Percentiles rank a stretch among this genome's conserved stretches.
Evolutionary conservation across 2,888 invertebrate species (phyloP).

Genomic region (Chrysolina americana): DNA sequence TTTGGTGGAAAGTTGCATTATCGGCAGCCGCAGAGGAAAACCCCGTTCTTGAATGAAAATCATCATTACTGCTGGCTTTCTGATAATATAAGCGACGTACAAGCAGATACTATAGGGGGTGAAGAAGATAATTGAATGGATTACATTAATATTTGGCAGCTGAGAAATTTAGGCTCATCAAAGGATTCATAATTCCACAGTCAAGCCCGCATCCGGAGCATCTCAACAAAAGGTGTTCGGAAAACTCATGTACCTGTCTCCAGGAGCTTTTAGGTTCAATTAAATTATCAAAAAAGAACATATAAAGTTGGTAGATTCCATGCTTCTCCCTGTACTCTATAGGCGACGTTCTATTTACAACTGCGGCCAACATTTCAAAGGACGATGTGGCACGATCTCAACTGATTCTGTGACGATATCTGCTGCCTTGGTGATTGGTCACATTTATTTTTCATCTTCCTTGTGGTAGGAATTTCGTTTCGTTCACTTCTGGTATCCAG

Average conservation of each 20-base stretch:
- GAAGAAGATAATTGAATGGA: neutral
- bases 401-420: too few species aligned
- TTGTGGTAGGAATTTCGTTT: too few species aligned
- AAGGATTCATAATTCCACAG: conserved; percentile 24
- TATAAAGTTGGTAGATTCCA: too few species aligned
- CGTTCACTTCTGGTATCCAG: too few species aligned
- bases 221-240: neutral
- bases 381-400: too few species aligned
- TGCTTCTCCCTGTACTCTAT: too few species aligned
- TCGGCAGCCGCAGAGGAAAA: conserved; percentile 71
- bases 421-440: too few species aligned
- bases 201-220: neutral
- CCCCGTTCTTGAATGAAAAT: neutral
- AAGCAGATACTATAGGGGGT: neutral
- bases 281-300: too few species aligned
- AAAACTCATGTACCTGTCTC: neutral
- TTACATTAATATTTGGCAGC: conserved; percentile 50
- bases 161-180: conserved; percentile 47
- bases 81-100: neutral
- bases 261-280: too few species aligned
- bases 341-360: too few species aligned
- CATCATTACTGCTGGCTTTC: neutral
- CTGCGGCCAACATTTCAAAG: too few species aligned
- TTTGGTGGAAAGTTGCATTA: conserved; percentile 70
- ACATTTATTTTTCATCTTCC: too few species aligned